phyloP scores from a whole-genome alignment of 92 coral and sea anemone genomes.

The Bergia sp. region DNA sequence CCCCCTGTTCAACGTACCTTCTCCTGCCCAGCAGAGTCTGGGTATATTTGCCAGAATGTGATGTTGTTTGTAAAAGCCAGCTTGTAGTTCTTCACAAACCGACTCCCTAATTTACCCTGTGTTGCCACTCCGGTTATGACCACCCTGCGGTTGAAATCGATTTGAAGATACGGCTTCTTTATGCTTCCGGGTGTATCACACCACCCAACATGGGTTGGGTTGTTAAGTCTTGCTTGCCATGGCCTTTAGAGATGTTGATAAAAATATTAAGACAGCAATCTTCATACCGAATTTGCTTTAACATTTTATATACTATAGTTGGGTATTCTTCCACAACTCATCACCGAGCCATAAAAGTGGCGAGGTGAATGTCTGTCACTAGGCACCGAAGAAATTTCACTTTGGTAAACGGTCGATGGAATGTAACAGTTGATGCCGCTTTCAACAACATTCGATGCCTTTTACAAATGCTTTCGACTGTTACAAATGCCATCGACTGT shows the following conservation, averaged over 20 bases:
- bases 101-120: conserved; percentile 34
- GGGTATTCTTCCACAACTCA: too few species aligned
- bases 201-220: conserved; percentile 6
- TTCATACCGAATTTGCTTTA: neutral
- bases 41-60: conserved; percentile 25
- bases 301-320: neutral
- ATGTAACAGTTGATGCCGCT: too few species aligned
- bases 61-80: conserved; percentile 7
- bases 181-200: conserved; percentile 1
- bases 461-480: too few species aligned
- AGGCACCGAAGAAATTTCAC: too few species aligned
- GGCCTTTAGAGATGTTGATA: neutral
- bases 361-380: neutral
- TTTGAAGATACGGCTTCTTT: conserved; percentile 35
- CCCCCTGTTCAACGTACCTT: conserved; percentile 8
- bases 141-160: conserved; percentile 37
- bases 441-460: too few species aligned
- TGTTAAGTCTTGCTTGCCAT: conserved; percentile 16
- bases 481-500: too few species aligned
- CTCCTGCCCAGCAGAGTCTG: neutral
- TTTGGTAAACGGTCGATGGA: too few species aligned
- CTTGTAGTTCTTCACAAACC: conserved; percentile 29
- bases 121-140: conserved; percentile 54
- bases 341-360: too few species aligned
- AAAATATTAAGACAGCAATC: neutral